These are phyloP conservation scores for Tridacna crocea DNA, from an alignment of 2,888 invertebrate species.

Conservation along the genomic window DNA sequence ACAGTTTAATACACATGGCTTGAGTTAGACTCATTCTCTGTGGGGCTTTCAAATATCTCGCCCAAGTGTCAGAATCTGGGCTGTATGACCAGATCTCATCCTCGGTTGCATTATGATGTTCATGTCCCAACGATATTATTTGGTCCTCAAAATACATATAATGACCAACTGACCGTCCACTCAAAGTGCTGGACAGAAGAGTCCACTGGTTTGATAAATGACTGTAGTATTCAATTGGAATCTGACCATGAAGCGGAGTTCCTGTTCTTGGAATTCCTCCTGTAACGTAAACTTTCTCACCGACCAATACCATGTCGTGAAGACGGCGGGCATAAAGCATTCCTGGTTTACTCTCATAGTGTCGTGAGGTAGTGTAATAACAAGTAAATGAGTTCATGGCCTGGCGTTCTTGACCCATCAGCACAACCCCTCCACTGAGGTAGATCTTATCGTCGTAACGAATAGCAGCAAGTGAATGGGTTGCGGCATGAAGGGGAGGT, in stretches of 20 bases:
- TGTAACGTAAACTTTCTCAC: slow-evolving; percentile 78
- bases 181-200: slow-evolving; percentile 80
- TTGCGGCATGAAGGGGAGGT: slow-evolving; percentile 77
- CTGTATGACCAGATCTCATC: slow-evolving; percentile 83
- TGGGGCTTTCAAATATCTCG: slow-evolving; percentile 79
- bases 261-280: slow-evolving; percentile 82
- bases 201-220: slow-evolving; percentile 81
- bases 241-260: slow-evolving; percentile 81
- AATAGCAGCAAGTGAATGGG: slow-evolving; percentile 80
- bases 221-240: slow-evolving; percentile 82
- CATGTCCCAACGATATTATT: slow-evolving; percentile 82
- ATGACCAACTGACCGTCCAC: slow-evolving; percentile 83
- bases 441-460: slow-evolving; percentile 77
- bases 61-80: slow-evolving; percentile 78
- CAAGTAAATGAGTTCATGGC: slow-evolving; percentile 78
- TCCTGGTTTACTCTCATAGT: slow-evolving; percentile 78
- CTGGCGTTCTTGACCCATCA: slow-evolving; percentile 78
- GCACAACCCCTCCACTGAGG: slow-evolving; percentile 81
- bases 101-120: slow-evolving; percentile 82
- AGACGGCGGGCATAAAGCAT: slow-evolving; percentile 82
- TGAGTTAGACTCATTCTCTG: slow-evolving; percentile 80
- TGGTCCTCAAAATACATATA: slow-evolving; percentile 78
- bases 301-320: slow-evolving; percentile 80
- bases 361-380: slow-evolving; percentile 74
- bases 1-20: slow-evolving; percentile 77